These are phyloP conservation scores for Myiopsitta monachus DNA, from an alignment of 2,113 vertebrate genomes.

Conservation along the genomic window DNA sequence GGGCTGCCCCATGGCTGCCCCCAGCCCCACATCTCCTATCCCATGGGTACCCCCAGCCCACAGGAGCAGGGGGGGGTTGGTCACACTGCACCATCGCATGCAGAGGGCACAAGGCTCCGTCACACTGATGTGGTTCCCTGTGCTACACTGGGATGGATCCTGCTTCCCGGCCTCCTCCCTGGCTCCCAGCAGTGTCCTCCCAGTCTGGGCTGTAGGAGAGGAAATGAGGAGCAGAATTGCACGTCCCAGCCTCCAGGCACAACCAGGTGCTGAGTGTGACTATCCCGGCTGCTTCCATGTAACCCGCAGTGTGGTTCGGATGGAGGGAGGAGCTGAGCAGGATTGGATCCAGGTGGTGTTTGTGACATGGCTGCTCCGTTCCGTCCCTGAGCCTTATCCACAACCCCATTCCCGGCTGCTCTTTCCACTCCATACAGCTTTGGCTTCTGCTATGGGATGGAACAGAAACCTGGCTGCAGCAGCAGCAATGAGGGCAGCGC, in stretches of 20 bases:
- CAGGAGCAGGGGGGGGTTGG: rapidly evolving
- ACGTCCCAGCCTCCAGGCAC: background rate
- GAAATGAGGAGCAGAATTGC: background rate
- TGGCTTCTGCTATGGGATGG: background rate
- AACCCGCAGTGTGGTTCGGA: rapidly evolving
- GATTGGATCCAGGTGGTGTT: background rate
- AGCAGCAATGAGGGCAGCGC: background rate
- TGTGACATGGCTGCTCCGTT: background rate
- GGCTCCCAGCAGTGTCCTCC: background rate
- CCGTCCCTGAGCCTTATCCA: background rate
- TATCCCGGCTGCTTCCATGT: rapidly evolving
- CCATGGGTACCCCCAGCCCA: background rate
- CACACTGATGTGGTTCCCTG: background rate
- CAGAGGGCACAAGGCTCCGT: rapidly evolving
- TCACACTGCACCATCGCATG: background rate
- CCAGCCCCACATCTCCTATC: background rate
- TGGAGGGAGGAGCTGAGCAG: background rate
- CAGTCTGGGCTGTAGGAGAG: background rate
- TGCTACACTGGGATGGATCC: background rate
- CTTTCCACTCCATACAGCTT: background rate
- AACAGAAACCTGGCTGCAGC: background rate
- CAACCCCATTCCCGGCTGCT: background rate
- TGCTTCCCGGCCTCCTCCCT: background rate
- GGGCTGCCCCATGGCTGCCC: background rate
- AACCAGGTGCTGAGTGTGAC: background rate